phyloP scores from a whole-genome alignment of 2,888 invertebrate genomes.

The Rotaria socialis region DNA sequence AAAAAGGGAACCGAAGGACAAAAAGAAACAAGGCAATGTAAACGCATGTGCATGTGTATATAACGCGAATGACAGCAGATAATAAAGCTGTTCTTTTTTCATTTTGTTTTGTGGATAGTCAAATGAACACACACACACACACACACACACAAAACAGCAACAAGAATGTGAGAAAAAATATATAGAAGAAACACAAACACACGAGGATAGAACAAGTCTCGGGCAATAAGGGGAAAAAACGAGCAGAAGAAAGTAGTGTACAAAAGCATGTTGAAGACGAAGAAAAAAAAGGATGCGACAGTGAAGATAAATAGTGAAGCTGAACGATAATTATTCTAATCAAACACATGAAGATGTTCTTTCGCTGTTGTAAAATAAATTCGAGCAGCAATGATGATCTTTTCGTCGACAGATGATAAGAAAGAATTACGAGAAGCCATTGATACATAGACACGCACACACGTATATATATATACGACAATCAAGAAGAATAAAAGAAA shows the following conservation, averaged over 20 bases:
- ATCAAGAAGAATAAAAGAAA: not conserved
- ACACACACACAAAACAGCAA: not conserved
- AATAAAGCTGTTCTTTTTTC: not conserved
- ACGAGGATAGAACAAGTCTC: not conserved
- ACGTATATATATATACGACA: not conserved
- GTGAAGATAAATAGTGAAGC: conserved; percentile 1
- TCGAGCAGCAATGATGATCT: not conserved
- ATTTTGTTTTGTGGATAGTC: not conserved
- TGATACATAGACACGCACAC: not conserved
- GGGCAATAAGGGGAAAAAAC: not conserved
- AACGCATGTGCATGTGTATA: not conserved
- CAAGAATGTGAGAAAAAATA: conserved; percentile 12
- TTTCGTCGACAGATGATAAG: not conserved
- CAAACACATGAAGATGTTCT: not conserved
- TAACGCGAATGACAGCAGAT: not conserved
- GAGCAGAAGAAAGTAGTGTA: not conserved
- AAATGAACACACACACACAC: conserved; percentile 5
- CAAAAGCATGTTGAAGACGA: not conserved
- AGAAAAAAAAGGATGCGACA: not conserved
- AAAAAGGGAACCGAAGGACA: not conserved
- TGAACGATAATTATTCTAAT: not conserved
- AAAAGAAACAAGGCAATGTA: not conserved
- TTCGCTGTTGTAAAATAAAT: not conserved
- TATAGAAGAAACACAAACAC: not conserved
- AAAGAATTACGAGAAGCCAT: conserved; percentile 9